Percentiles rank a stretch among this genome's conserved stretches.
Evolutionary conservation across 2,888 invertebrate genomes (phyloP).

Genomic region (Acrobasis suavella): DNA sequence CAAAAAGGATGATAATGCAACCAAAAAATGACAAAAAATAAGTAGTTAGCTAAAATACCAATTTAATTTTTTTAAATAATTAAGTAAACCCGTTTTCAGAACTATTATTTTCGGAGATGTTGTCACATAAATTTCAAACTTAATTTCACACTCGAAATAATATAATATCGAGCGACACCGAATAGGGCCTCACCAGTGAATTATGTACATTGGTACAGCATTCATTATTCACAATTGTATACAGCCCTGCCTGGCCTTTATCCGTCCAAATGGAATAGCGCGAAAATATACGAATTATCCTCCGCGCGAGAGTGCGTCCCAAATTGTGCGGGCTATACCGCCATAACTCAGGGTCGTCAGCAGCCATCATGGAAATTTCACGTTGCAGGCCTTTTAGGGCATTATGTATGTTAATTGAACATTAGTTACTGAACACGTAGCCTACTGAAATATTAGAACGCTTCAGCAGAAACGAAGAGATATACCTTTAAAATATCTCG

Average conservation of each 20-base stretch:
- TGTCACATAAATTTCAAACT: background rate
- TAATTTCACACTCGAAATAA: background rate
- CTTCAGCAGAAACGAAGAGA: background rate
- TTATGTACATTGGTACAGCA: conserved; percentile 40
- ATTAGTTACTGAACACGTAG: background rate
- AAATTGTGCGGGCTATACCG: conserved; percentile 44
- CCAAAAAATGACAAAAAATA: too few relatives aligned
- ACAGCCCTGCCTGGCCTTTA: conserved; percentile 24
- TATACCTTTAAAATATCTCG: too few relatives aligned
- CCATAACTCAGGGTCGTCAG: conserved; percentile 23
- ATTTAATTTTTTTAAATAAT: too few relatives aligned
- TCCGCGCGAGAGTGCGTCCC: conserved; percentile 24
- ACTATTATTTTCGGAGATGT: too few relatives aligned
- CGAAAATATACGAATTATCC: conserved; percentile 41
- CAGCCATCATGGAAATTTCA: conserved; percentile 23
- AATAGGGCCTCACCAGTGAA: conserved; percentile 31
- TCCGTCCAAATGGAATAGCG: conserved; percentile 26
- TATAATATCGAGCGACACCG: conserved; percentile 12
- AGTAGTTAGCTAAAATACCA: too few relatives aligned
- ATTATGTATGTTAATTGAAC: conserved; percentile 7
- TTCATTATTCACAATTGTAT: conserved; percentile 47
- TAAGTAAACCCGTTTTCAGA: too few relatives aligned
- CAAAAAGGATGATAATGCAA: too few relatives aligned
- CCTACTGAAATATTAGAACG: background rate
- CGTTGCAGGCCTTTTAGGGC: conserved; percentile 14